These are phyloP conservation scores for Ageneiosus marmoratus DNA, from an alignment of 2,113 vertebrate genomes.

Conservation along the genomic window DNA sequence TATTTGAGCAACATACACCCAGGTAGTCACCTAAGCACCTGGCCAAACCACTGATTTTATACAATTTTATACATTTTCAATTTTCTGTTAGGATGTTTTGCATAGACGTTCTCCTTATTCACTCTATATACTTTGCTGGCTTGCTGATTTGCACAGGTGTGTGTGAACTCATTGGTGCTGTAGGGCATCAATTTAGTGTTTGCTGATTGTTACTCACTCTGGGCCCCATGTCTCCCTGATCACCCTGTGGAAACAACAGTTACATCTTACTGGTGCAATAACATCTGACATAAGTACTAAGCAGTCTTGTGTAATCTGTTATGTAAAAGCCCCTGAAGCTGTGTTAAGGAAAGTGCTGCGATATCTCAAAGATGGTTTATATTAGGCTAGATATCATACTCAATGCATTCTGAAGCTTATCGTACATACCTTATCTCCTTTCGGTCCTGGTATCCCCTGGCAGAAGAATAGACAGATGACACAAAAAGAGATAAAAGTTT, in stretches of 20 bases:
- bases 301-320: constrained; percentile 14
- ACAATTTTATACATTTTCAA: background rate
- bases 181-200: background rate
- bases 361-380: background rate
- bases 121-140: no score
- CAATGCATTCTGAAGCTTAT: constrained; percentile 20
- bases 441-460: constrained; percentile 81
- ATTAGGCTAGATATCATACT: constrained; percentile 29
- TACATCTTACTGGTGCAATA: background rate
- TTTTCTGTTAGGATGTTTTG: background rate
- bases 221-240: constrained; percentile 77
- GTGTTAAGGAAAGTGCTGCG: background rate
- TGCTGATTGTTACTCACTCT: constrained; percentile 70
- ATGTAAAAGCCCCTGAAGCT: background rate
- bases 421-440: constrained; percentile 80
- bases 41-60: background rate
- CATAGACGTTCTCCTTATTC: background rate
- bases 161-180: background rate
- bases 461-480: constrained; percentile 51
- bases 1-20: background rate
- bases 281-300: constrained; percentile 22
- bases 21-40: background rate
- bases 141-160: constrained; percentile 17
- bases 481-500: constrained; percentile 16
- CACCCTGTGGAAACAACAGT: constrained; percentile 67